Base-by-base conservation (phyloP, 2,797 vertebrate genomes). In the Molossus alvarezi region DNA sequence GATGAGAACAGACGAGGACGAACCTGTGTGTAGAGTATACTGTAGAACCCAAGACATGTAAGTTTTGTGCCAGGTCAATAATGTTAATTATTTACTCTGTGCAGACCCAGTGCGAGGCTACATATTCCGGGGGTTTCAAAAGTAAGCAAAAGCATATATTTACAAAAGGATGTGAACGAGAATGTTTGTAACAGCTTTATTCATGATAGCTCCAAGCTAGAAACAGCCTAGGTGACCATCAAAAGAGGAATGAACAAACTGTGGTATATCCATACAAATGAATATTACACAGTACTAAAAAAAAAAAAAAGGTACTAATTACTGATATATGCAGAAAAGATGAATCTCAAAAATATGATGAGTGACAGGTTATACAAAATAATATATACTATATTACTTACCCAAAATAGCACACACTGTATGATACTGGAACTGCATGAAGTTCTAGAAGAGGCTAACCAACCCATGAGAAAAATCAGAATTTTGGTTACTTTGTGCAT, bases 371-470 rank as follows among this genome's bases (percentile, higher is more conserved):
- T 23, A 51, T 33, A 29, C 45, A 75, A 86, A 79, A 72, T 14
- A 82, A 18, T 27, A 65, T 41, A 41, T 29, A 62, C 21, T 72
- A 3, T 37, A 37, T 29, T 37, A 79, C 48, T 67, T 84, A 25
- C 6, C 4, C 8, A 17, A 85, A 81, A 77, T 6, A 80, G 23
- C 53, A 79, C 2, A 4, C n/a, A 83, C 3, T 73, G 8, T 21
- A 37, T 57, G 48, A 62, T 67, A 85, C 73, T 90, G 51, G 17
- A 77, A 81, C 21, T 81, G 6, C 13, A 77, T 71, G 14, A 55
- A 62, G n/a, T 96, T 90, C 76, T 87, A 83, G 65, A 94, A 90
- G 82, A 84, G 77, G 29, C 12, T 88, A 69, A 85, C 75, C 9
- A 67, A 83, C 1, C 9, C 10, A 69, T 60, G 45, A 95, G 72